Base-by-base conservation (phyloP, 2,113 vertebrate species). In the Colistium nudipinnis region DNA sequence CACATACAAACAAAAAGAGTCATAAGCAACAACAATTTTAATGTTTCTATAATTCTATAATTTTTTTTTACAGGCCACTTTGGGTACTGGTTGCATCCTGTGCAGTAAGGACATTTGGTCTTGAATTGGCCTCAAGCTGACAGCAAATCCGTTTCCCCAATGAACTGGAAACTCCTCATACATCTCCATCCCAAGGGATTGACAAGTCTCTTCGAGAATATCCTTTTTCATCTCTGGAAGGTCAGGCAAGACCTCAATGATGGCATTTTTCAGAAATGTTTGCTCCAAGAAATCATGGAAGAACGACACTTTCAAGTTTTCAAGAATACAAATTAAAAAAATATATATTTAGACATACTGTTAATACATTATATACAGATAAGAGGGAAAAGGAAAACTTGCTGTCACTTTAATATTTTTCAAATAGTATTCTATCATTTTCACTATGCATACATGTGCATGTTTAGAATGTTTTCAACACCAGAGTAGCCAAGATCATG, bases 81-180 rank as follows among this genome's bases (percentile, higher is more conserved):
- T 36, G 11, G 30, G 24, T 17, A 62, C 8, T 35, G 4, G 66
- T 30, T 66, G 24, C 35, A 25, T n/a, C 14, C 14, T 56, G 20
- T 17, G 57, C 67, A 79, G 80, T 41, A 74, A 81, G 16, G 13
- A 61, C 22, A 52, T 81, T 81, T 57, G 0, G 59, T 66, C 74
- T 78, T 83, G 76, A 73, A 84, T 19, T 53, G 79, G 79, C 60
- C 74, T 81, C 17, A 81, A 69, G 20, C 66, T 51, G 72, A 68
- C 49, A 82, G 38, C 62, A 82, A 64, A 59, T 79, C 49, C 0
- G 28, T 30, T 11, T 86, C 80, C 6, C 61, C 49, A 38, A 39
- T 62, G 17, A 70, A 74, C 36, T 53, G 28, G 13, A 77, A 60
- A 6, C n/a, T 66, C 76, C 33, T 76, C 22, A 47, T 35, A 60